Evolutionary conservation across 2,113 vertebrate species (phyloP).

Genomic region (Crotalus helleri): DNA sequence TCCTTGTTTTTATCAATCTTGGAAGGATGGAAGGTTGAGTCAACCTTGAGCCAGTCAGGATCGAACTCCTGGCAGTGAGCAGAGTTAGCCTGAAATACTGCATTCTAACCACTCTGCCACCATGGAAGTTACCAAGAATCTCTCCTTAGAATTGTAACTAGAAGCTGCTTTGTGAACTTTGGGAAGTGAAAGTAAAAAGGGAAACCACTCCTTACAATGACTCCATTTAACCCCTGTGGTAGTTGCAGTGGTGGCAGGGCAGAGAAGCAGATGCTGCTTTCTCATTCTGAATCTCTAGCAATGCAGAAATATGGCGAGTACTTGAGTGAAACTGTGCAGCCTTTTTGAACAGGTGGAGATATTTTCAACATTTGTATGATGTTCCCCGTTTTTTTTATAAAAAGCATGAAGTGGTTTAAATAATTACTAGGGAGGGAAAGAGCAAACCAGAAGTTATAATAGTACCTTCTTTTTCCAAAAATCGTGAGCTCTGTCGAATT

Average conservation of each 20-base stretch:
- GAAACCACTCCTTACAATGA: background rate
- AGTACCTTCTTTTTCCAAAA: constrained; percentile 13
- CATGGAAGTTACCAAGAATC: background rate
- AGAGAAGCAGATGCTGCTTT: background rate
- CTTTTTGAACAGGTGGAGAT: background rate
- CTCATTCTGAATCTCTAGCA: background rate
- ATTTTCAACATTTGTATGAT: background rate
- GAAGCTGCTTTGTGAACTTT: background rate
- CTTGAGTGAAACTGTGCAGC: background rate
- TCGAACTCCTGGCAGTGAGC: background rate
- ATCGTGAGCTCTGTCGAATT: background rate
- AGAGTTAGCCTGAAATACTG: background rate
- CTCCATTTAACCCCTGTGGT: background rate
- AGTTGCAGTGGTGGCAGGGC: background rate
- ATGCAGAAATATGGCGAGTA: background rate
- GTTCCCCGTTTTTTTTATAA: background rate
- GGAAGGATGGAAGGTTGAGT: background rate
- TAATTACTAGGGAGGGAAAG: background rate
- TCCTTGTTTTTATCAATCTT: background rate
- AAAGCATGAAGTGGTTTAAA: background rate
- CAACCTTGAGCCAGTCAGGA: background rate
- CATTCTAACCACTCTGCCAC: background rate
- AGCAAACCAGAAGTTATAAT: background rate
- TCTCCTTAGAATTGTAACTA: background rate
- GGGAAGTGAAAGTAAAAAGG: background rate